These are phyloP conservation scores for Carcina quercana DNA, from an alignment of 2,888 invertebrate species.

Conservation along the genomic window DNA sequence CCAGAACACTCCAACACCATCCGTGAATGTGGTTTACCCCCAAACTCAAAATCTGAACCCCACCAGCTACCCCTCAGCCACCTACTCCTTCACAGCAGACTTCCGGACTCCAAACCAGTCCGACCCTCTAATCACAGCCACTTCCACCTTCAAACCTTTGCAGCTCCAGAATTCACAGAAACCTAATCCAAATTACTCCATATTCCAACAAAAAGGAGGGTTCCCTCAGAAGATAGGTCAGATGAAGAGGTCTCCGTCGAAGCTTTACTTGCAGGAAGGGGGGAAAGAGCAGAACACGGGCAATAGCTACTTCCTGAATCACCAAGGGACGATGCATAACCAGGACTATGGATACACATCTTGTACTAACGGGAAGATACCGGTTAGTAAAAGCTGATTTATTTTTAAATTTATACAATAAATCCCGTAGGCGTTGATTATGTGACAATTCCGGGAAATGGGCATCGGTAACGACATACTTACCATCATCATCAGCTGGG, in stretches of 20 bases:
- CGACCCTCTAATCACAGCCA: slow-evolving; percentile 68
- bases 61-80: slow-evolving; percentile 79
- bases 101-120: slow-evolving; percentile 79
- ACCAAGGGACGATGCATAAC: slow-evolving; percentile 53
- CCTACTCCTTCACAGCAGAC: slow-evolving; percentile 89
- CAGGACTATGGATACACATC: slow-evolving; percentile 57
- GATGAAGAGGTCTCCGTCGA: slow-evolving; percentile 60
- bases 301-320: slow-evolving; percentile 45
- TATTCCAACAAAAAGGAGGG: slow-evolving; percentile 62
- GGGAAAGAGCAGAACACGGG: slow-evolving; percentile 50
- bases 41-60: slow-evolving; percentile 78
- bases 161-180: slow-evolving; percentile 61
- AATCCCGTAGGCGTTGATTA: no score
- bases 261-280: slow-evolving; percentile 42
- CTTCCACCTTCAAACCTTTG: slow-evolving; percentile 73
- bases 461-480: no score
- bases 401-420: no score
- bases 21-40: slow-evolving; percentile 78
- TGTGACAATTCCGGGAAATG: no score
- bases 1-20: slow-evolving; percentile 75
- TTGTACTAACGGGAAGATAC: slow-evolving; percentile 58
- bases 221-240: slow-evolving; percentile 44
- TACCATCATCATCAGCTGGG: no score
- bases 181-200: slow-evolving; percentile 43
- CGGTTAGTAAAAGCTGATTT: slow-evolving; percentile 34